These are phyloP conservation scores for Varecia variegata DNA, from an alignment of 2,797 vertebrate species.

Conservation along the genomic window DNA sequence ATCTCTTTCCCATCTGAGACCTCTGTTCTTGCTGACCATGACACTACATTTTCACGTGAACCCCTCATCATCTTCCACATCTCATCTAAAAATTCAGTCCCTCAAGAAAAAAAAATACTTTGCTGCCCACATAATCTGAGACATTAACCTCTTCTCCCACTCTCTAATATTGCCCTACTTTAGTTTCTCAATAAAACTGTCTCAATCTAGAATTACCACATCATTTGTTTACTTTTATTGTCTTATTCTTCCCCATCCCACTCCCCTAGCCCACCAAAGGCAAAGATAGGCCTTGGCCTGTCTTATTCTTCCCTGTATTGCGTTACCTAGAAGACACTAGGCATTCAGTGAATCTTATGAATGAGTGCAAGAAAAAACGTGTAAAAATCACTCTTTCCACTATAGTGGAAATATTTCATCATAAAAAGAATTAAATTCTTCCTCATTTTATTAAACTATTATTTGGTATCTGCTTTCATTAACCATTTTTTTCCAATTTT, in stretches of 20 bases:
- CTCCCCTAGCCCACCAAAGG: not conserved
- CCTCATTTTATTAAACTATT: slow-evolving; percentile 18
- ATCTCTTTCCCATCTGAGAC: not conserved
- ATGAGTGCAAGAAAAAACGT: not conserved
- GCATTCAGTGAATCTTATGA: not conserved
- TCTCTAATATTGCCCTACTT: not conserved
- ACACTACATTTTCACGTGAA: not conserved
- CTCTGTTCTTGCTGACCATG: not conserved
- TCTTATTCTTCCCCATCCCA: not conserved
- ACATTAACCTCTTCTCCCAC: not conserved
- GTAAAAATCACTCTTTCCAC: not conserved
- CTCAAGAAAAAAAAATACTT: not conserved
- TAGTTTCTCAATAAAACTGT: not conserved
- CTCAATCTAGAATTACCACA: not conserved
- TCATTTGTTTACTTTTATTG: not conserved
- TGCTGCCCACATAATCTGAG: not conserved
- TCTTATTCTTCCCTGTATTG: not conserved
- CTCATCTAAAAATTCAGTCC: not conserved
- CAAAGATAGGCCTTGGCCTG: not conserved
- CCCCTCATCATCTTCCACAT: not conserved
- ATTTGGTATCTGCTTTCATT: not conserved
- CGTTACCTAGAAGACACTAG: not conserved
- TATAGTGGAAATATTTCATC: not conserved
- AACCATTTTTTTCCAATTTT: not conserved
- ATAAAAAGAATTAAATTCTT: not conserved